Percentiles rank a stretch among this genome's conserved stretches.
Evolutionary conservation across 2,797 vertebrate genomes (phyloP).

Genomic region (Tympanoctomys barrerae): DNA sequence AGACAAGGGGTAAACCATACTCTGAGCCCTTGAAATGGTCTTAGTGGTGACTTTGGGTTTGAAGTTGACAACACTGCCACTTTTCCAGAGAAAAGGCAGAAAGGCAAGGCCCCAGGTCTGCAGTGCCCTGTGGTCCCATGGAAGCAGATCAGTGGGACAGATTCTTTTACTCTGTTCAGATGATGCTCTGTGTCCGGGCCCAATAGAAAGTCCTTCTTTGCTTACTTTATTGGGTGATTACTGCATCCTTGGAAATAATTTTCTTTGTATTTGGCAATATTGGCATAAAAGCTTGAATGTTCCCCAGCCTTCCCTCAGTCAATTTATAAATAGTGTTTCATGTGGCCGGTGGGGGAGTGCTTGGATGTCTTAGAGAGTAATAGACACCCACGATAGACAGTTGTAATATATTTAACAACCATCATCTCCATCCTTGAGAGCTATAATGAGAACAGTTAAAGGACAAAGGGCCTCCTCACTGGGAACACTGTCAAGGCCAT

Average conservation of each 20-base stretch:
- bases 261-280: not conserved
- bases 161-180: not conserved
- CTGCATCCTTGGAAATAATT: not conserved
- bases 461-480: slow-evolving; percentile 39
- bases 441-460: not conserved
- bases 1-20: not conserved
- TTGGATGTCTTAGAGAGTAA: slow-evolving; percentile 67
- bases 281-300: not conserved
- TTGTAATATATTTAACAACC: not conserved
- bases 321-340: slow-evolving; percentile 30
- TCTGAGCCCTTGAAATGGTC: not conserved
- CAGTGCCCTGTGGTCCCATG: not conserved
- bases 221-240: not conserved
- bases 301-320: not conserved
- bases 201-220: not conserved
- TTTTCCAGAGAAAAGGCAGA: not conserved
- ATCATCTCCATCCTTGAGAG: not conserved
- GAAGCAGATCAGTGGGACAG: not conserved
- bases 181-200: not conserved
- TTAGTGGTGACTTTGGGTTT: not conserved
- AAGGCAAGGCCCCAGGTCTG: not conserved
- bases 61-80: not conserved
- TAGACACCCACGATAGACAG: not conserved
- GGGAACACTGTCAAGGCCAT: not conserved
- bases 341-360: slow-evolving; percentile 29